These are phyloP conservation scores for Caiman crocodilus DNA, from an alignment of 2,797 vertebrate species.

Conservation along the genomic window DNA sequence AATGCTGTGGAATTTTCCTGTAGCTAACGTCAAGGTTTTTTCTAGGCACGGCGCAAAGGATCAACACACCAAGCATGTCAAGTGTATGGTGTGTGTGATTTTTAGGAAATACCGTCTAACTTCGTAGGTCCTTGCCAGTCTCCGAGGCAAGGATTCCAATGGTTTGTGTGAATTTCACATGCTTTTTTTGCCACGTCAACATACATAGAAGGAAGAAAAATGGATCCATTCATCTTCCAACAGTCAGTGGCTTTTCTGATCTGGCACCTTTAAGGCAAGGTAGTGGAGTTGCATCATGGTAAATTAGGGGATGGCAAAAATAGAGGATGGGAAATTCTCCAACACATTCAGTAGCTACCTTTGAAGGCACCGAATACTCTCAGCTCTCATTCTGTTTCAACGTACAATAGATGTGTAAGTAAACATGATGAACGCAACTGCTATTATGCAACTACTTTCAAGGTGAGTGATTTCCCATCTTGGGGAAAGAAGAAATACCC, in stretches of 20 bases:
- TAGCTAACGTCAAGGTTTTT: not conserved
- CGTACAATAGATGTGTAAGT: not conserved
- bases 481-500: not conserved
- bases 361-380: not conserved
- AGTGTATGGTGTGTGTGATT: conserved; percentile 29
- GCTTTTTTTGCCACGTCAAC: conserved; percentile 56
- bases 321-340: not conserved
- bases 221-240: conserved; percentile 50
- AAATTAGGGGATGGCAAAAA: not conserved
- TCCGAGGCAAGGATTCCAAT: conserved; percentile 52
- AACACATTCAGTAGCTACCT: not conserved
- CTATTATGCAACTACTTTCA: not conserved
- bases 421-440: not conserved
- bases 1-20: not conserved
- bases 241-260: conserved; percentile 41
- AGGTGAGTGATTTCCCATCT: not conserved
- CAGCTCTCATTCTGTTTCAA: not conserved
- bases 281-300: not conserved
- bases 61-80: conserved; percentile 8
- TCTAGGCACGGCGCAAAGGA: conserved; percentile 41
- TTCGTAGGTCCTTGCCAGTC: conserved; percentile 59
- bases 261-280: not conserved
- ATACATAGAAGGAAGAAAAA: conserved; percentile 47
- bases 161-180: conserved; percentile 64
- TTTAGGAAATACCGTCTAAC: conserved; percentile 33